These are phyloP conservation scores for Brachionichthys hirsutus DNA, from an alignment of 2,113 vertebrate genomes.

Conservation along the genomic window DNA sequence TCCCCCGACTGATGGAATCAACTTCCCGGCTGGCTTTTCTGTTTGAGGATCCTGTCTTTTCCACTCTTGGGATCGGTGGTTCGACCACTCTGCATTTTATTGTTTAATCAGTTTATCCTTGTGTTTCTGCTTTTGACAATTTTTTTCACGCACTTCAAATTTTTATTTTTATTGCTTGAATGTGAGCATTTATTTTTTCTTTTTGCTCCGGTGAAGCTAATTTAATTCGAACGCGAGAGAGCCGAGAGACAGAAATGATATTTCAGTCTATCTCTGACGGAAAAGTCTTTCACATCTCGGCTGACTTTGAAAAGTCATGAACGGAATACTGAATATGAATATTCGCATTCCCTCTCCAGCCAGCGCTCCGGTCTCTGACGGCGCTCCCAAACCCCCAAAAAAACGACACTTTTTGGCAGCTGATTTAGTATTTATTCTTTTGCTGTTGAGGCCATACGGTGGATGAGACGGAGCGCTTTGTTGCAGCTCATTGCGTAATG, in stretches of 20 bases:
- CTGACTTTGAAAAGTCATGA: constrained; percentile 61
- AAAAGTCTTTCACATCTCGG: constrained; percentile 48
- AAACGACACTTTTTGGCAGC: constrained; percentile 21
- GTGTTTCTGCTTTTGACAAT: constrained; percentile 6
- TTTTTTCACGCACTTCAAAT: constrained; percentile 27
- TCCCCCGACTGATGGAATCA: too few species aligned
- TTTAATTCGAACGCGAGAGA: constrained; percentile 28
- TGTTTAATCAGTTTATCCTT: constrained; percentile 26
- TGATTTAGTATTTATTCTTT: constrained; percentile 39
- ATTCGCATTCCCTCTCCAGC: constrained; percentile 23
- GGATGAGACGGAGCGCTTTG: constrained; percentile 67
- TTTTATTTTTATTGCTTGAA: constrained; percentile 24
- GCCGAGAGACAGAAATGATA: neutral
- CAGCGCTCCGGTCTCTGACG: constrained; percentile 7
- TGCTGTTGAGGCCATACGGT: constrained; percentile 53
- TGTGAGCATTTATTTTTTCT: constrained; percentile 3
- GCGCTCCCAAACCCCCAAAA: constrained; percentile 23
- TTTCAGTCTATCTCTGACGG: constrained; percentile 42
- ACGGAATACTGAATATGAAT: constrained; percentile 52
- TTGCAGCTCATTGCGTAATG: constrained; percentile 73
- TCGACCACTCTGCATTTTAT: constrained; percentile 7
- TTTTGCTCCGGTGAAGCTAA: constrained; percentile 21
- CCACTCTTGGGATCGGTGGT: constrained; percentile 8
- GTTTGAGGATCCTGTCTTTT: too few species aligned
- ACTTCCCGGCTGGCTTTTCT: too few species aligned